Evolutionary conservation across 2,888 invertebrate species (phyloP), one percentile per base, ranked within the genome.

Genomic region (Thereva nobilitata): DNA sequence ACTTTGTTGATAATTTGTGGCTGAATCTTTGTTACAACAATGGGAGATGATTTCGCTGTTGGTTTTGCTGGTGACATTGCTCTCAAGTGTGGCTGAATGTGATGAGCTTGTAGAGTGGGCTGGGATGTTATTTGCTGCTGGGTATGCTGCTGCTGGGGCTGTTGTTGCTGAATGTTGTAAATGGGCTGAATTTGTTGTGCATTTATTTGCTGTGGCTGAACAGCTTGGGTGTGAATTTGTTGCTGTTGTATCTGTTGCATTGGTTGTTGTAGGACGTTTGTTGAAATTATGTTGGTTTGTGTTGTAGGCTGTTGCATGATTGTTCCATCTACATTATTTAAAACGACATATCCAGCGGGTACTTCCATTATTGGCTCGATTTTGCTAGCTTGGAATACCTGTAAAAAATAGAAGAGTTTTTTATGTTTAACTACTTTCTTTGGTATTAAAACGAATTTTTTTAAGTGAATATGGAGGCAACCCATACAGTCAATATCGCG

Each of bases 371-470:
- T 87, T 1, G 92, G 91, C 75, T 92, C 91, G 76, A 92, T 87
- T 80, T 92, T 92, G 71, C 92, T 91, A 0, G 92, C 91, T 83
- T 92, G 92, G 79, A 91, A 91, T 42, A 91, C 91, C 73, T 72
- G 8, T 8, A 68, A 64, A 82, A 90, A 90, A 49, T 23, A 6
- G 8, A 50, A 61, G 41, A 64, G 45, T 41, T 1, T 65, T 35
- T 35, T 37, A 37, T 52, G 4, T 37, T 35, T 52, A 40, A 12
- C 41, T 54, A 12, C 3, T 54, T 23, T 23, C 1, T 23, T 2
- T 23, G 23, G 1, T 23, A 23, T 1, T 23, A 23, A 23, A 23
- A 23, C 23, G 23, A 23, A n/a, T n/a, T n/a, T n/a, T n/a, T 23
- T 23, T 23, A 23, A 2, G 23, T 23, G 2, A 23, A 2, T 23